Evolutionary conservation across 92 coral and sea anemone genomes (phyloP).

Genomic region (Paramuricea clavata): DNA sequence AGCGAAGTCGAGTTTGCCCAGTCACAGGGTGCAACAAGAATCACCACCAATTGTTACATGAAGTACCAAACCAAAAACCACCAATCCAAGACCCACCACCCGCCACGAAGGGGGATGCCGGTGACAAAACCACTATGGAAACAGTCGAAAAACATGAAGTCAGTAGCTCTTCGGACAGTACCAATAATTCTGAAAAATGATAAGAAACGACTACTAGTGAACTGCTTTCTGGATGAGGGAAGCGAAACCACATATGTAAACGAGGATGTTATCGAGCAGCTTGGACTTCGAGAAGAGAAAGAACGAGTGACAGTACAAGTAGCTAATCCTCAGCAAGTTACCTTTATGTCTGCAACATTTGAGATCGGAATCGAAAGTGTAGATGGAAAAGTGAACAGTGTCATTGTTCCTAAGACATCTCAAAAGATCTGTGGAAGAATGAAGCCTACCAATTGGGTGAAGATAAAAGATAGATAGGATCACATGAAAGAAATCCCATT

Average conservation of each 20-base stretch:
- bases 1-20: conserved; percentile 26
- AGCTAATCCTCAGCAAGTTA: conserved; percentile 56
- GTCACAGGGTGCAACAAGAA: conserved; percentile 32
- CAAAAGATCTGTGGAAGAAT: conserved; percentile 58
- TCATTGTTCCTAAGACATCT: conserved; percentile 2
- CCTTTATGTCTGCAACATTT: conserved; percentile 47
- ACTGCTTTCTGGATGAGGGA: conserved; percentile 66
- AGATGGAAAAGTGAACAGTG: conserved; percentile 27
- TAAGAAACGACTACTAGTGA: conserved; percentile 53
- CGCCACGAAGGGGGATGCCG: not conserved
- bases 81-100: not conserved
- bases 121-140: not conserved
- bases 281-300: conserved; percentile 1
- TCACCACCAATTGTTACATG: conserved; percentile 53
- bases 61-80: not conserved
- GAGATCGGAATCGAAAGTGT: conserved; percentile 47
- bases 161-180: conserved; percentile 66
- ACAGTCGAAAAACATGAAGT: too few relatives aligned
- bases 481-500: conserved; percentile 54
- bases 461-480: conserved; percentile 23
- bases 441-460: conserved; percentile 46
- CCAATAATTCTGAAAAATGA: conserved; percentile 67
- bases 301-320: conserved; percentile 56
- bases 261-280: conserved; percentile 45
- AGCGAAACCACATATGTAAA: conserved; percentile 61